phyloP scores from a whole-genome alignment of 2,888 invertebrate genomes.

The Eucriotettix oculatus region DNA sequence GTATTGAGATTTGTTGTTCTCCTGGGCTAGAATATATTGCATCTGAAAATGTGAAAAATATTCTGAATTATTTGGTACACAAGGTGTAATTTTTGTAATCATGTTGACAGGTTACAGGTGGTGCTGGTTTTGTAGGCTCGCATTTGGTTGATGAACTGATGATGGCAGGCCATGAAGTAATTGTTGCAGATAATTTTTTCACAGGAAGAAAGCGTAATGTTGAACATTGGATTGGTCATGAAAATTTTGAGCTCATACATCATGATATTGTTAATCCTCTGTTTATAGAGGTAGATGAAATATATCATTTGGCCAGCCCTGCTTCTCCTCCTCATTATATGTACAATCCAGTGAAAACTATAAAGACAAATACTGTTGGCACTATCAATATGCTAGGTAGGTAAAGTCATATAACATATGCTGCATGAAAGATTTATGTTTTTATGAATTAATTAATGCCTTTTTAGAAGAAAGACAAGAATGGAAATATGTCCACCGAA shows the following conservation, averaged over 20 bases:
- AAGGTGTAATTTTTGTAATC: neutral
- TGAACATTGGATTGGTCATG: constrained; percentile 97
- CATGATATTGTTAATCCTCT: constrained; percentile 97
- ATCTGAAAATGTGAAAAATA: neutral
- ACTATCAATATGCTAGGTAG: constrained; percentile 83
- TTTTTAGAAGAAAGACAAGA: no score
- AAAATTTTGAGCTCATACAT: constrained; percentile 96
- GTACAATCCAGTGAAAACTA: constrained; percentile 98
- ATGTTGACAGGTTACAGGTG: constrained; percentile 64
- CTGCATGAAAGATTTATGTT: no score
- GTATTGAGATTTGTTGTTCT: no score
- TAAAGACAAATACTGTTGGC: constrained; percentile 95
- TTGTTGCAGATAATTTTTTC: constrained; percentile 95
- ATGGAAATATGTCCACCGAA: no score
- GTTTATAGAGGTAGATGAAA: constrained; percentile 93
- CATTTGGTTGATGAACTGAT: constrained; percentile 92
- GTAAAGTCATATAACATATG: constrained; percentile 6
- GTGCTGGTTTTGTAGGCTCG: constrained; percentile 98
- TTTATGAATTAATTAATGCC: no score
- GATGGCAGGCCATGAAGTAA: constrained; percentile 90
- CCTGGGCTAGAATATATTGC: neutral
- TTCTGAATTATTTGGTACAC: neutral
- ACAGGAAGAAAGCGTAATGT: constrained; percentile 94
- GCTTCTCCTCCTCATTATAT: constrained; percentile 99
- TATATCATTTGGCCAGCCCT: constrained; percentile 96